A percentile compares a stretch with the other conserved stretches of the same genome.
Conservation (phyloP, 2,113 vertebrate genomes). For the Tachuris rubrigastra region DNA sequence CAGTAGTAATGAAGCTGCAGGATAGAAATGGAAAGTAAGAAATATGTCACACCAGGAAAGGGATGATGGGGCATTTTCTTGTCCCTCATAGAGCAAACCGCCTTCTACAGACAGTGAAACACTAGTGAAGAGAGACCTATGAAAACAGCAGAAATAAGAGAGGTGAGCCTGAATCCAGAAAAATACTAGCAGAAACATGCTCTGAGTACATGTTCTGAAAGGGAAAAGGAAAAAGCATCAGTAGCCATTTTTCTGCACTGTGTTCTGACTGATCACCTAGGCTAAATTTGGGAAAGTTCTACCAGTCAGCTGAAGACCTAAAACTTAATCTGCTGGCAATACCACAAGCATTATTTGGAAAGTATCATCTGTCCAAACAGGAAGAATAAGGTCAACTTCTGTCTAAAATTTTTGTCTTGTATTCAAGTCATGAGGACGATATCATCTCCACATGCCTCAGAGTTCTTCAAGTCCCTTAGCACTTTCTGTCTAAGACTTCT, state of each 20-base stretch:
- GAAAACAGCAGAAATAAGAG: neutral
- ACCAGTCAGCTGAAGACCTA: neutral
- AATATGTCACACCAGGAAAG: neutral
- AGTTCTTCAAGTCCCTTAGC: neutral
- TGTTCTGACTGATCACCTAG: neutral
- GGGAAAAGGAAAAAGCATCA: neutral
- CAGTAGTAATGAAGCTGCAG: neutral
- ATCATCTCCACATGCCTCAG: neutral
- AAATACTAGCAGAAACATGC: neutral
- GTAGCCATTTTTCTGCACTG: neutral
- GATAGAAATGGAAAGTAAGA: neutral
- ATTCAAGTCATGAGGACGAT: neutral
- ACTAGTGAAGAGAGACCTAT: neutral
- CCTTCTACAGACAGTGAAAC: neutral
- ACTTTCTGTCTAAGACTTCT: neutral
- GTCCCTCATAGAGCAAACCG: neutral
- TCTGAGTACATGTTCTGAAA: neutral
- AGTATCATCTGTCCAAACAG: neutral
- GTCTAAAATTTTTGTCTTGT: neutral
- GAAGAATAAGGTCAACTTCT: neutral
- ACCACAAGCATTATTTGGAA: neutral
- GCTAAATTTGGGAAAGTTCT: neutral
- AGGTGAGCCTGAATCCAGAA: neutral
- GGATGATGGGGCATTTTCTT: neutral
- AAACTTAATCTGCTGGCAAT: neutral